These are phyloP conservation scores for Arrhopalites spinosus DNA, from an alignment of 2,888 invertebrate species.

Conservation along the genomic window DNA sequence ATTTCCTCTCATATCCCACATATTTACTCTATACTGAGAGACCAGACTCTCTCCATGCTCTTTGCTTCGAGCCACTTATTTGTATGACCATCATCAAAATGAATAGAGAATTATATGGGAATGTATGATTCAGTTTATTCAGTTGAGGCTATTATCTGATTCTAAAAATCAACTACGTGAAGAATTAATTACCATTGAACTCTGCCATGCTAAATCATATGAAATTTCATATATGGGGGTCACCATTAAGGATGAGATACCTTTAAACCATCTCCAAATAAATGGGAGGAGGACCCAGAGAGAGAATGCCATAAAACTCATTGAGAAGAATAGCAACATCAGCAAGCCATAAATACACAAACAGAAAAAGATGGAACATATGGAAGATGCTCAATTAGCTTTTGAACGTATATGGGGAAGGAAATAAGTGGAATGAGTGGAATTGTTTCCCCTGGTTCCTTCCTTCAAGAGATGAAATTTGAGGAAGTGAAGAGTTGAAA, in stretches of 20 bases:
- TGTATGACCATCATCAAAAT: neutral
- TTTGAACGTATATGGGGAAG: constrained; percentile 22
- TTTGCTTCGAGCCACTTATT: constrained; percentile 5
- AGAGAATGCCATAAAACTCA: too few relatives aligned
- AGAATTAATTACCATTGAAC: constrained; percentile 41
- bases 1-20: neutral
- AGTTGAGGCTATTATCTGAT: constrained; percentile 34
- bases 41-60: neutral
- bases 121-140: neutral
- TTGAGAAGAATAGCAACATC: too few relatives aligned
- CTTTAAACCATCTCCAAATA: too few relatives aligned
- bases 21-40: neutral
- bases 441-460: constrained; percentile 2
- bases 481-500: constrained; percentile 5
- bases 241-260: too few relatives aligned
- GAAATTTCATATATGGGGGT: too few relatives aligned
- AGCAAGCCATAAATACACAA: neutral
- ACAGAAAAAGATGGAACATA: neutral
- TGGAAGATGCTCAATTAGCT: constrained; percentile 25
- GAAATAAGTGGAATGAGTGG: constrained; percentile 18
- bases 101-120: too few relatives aligned
- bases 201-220: constrained; percentile 4
- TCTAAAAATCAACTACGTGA: constrained; percentile 35
- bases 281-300: neutral
- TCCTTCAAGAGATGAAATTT: neutral